Percentiles rank a stretch among this genome's conserved stretches.
These are phyloP conservation scores for Dolichotis patagonum DNA, from an alignment of 2,113 vertebrate species.

Conservation along the genomic window DNA sequence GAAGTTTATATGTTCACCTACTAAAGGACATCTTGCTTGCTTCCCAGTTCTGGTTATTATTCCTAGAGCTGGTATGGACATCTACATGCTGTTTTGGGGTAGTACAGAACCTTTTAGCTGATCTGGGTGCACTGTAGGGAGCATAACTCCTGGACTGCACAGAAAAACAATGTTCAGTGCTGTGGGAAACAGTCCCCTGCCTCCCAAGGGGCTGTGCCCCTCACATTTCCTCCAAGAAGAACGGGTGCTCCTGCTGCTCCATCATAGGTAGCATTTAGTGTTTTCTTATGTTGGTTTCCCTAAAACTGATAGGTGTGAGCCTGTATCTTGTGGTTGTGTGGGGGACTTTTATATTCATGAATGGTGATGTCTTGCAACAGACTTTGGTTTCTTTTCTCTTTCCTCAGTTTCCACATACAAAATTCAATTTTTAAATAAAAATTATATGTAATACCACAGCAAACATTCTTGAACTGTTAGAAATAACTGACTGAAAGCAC, in stretches of 20 bases:
- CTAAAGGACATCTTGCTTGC: not conserved
- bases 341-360: not conserved
- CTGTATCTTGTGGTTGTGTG: not conserved
- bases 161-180: not conserved
- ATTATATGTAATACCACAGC: not conserved
- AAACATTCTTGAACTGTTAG: not conserved
- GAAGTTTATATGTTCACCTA: not conserved
- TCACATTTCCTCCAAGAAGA: not conserved
- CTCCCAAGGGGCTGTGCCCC: not conserved
- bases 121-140: not conserved
- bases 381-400: not conserved
- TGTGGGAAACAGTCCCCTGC: not conserved
- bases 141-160: not conserved
- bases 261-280: too few relatives aligned
- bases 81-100: not conserved
- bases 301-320: not conserved
- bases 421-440: not conserved
- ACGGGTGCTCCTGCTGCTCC: not conserved
- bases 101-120: not conserved
- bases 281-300: not conserved
- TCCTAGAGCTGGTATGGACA: not conserved
- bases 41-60: not conserved
- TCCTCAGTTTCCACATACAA: not conserved
- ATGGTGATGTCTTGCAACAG: not conserved
- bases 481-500: not conserved